Conservation (phyloP, 1,140 invertebrate species). For the Aphis craccivora region DNA sequence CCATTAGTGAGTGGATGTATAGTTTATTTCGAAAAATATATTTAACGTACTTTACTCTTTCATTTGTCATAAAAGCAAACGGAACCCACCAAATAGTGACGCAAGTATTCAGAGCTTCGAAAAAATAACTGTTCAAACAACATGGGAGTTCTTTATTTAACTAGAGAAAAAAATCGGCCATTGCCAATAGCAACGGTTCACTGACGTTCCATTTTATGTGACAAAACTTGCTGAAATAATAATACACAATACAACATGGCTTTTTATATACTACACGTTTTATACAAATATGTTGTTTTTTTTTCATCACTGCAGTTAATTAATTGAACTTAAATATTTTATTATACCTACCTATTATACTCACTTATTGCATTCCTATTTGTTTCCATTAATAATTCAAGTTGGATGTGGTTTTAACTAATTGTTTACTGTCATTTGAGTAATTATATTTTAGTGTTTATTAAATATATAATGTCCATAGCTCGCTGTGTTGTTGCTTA, state of each 20-base stretch:
- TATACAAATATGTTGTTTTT: neutral
- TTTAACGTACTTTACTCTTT: neutral
- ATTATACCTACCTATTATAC: neutral
- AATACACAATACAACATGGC: neutral
- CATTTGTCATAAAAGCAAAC: constrained; percentile 13
- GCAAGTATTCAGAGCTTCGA: neutral
- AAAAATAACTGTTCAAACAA: constrained; percentile 37
- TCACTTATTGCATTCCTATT: neutral
- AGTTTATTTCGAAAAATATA: constrained; percentile 1
- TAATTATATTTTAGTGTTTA: neutral
- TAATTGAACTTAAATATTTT: neutral
- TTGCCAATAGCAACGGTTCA: constrained; percentile 34
- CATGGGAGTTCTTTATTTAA: constrained; percentile 23
- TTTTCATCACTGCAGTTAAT: neutral
- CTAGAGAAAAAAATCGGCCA: neutral
- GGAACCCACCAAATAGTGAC: constrained; percentile 20
- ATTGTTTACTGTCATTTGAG: neutral
- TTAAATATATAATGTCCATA: no score
- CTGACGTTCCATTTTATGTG: neutral
- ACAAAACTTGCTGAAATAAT: neutral
- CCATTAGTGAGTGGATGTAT: neutral
- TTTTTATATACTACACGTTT: neutral
- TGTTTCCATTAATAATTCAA: neutral
- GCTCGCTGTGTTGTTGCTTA: neutral
- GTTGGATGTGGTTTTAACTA: neutral